Base-by-base conservation (phyloP, 1,140 invertebrate species). In the Plectrocnemia conspersa region DNA sequence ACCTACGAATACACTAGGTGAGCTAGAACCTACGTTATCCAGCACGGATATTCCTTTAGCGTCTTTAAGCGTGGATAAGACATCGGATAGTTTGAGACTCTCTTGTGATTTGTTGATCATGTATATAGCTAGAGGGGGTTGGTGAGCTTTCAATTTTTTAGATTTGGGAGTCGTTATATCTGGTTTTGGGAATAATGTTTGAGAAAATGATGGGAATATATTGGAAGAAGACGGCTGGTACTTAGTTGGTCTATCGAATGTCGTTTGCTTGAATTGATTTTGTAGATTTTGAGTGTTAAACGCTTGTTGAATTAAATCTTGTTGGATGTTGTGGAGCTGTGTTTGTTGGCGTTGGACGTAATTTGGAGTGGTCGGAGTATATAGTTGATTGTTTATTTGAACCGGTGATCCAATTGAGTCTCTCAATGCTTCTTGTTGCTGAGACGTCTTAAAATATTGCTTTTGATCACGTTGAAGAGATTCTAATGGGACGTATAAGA, bases 121-220 rank as follows among this genome's bases (percentile, higher is more conserved):
- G 62, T 86, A 91, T 52, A 91, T 85, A 4, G 88, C 85, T 23
- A 90, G 64, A 1, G 88, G 87, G 1, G 88, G 88, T 66, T 89
- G 87, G 69, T 91, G 86, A 0, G 88, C 83, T 41, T 83, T 83
- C 1, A 79, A 65, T 60, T 77, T 80, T 64, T 78, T 81, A 1
- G 76, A 68, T 59, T 73, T 72, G 19, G 73, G 64, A 3, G 70
- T 78, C 49, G 74, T 72, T 58, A 69, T 65, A 54, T 72, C 64
- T 57, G 70, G 58, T 50, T 75, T 66, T 42, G 77, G 66, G 63
- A 70, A 75, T 6, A 74, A 59, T 21, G 72, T 65, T 46, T 76
- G 63, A 56, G 71, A 65, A 15, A 69, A 72, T 15, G 69, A 68
- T 50, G 66, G 72, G 47, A 66, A 69, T 5, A 65, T 60, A 3